phyloP scores from a whole-genome alignment of 1,140 invertebrate genomes.

The Leptinotarsa defecta region DNA sequence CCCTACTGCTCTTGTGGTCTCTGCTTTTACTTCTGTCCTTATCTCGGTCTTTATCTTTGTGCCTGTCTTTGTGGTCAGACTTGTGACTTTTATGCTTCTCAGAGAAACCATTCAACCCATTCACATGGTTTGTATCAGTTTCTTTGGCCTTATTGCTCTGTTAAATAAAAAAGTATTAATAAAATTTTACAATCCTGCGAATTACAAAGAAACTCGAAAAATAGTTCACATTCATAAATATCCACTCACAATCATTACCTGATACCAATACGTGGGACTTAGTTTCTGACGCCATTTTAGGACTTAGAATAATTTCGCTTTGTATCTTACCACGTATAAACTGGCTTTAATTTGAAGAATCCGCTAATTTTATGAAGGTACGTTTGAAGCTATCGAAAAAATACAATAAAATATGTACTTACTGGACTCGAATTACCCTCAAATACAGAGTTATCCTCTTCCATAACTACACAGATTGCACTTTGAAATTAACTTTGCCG shows the following conservation, averaged over 20 bases:
- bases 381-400: slow-evolving; percentile 40
- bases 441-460: slow-evolving; percentile 50
- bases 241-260: neutral
- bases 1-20: slow-evolving; percentile 60
- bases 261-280: slow-evolving; percentile 60
- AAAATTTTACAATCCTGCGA: slow-evolving; percentile 18
- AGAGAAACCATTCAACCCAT: slow-evolving; percentile 71
- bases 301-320: slow-evolving; percentile 80
- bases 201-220: slow-evolving; percentile 32
- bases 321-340: slow-evolving; percentile 48
- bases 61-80: slow-evolving; percentile 72
- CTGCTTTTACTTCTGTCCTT: slow-evolving; percentile 63
- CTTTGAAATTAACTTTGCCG: slow-evolving; percentile 31
- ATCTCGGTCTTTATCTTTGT: slow-evolving; percentile 61
- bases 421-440: slow-evolving; percentile 46
- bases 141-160: slow-evolving; percentile 30
- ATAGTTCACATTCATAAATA: neutral
- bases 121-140: slow-evolving; percentile 60
- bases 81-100: slow-evolving; percentile 71
- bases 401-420: slow-evolving; percentile 45
- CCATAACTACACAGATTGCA: slow-evolving; percentile 46
- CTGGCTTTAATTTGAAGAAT: slow-evolving; percentile 30
- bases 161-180: slow-evolving; percentile 16
- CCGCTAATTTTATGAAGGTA: slow-evolving; percentile 32
- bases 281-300: slow-evolving; percentile 81